phyloP scores from a whole-genome alignment of 2,113 vertebrate genomes.

The Eulacestoma nigropectus region DNA sequence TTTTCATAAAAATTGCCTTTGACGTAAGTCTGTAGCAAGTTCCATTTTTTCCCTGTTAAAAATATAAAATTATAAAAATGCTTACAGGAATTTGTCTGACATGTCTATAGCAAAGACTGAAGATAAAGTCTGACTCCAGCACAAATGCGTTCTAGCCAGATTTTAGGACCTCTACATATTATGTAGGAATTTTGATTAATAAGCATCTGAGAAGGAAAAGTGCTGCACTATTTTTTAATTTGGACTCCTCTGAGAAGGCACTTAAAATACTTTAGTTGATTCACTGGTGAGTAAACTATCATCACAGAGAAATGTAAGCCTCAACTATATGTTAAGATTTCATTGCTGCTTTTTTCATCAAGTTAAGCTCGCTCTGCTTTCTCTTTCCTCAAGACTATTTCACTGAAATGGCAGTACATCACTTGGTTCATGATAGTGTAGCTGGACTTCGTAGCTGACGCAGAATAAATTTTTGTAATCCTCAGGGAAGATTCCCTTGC shows the following conservation, averaged over 20 bases:
- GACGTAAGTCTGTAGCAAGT: background rate
- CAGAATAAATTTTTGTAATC: background rate
- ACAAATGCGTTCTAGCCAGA: background rate
- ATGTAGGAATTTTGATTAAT: background rate
- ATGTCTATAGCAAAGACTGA: background rate
- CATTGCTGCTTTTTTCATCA: background rate
- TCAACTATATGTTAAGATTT: background rate
- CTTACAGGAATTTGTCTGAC: background rate
- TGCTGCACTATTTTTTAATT: background rate
- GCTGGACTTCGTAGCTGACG: background rate
- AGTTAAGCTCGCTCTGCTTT: background rate
- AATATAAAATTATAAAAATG: background rate
- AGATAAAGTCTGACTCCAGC: background rate
- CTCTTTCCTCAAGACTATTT: background rate
- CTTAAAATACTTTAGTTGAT: background rate
- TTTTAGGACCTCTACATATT: background rate
- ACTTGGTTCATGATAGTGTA: background rate
- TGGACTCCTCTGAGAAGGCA: background rate
- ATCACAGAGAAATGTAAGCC: background rate
- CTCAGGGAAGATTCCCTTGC: background rate
- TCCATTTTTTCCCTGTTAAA: background rate
- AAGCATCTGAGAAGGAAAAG: background rate
- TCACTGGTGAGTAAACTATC: background rate
- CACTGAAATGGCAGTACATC: background rate
- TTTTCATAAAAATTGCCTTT: constrained; percentile 27